phyloP scores from a whole-genome alignment of 1,140 invertebrate species.

The Brachionus paranguensis region DNA sequence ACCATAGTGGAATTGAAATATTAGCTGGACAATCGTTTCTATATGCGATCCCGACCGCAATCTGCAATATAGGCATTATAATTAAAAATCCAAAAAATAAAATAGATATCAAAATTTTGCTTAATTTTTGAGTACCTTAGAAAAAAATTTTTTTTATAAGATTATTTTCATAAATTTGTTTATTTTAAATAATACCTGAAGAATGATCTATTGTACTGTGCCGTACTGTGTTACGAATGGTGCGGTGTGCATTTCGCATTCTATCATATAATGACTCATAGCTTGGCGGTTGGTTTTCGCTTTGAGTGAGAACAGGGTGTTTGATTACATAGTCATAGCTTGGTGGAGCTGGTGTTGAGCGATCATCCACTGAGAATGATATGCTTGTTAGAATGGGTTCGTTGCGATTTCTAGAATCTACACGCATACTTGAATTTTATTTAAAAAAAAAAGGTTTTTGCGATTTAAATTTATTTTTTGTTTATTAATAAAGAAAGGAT shows the following conservation, averaged over 20 bases:
- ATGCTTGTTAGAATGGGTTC: neutral
- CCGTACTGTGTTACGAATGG: neutral
- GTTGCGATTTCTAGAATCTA: neutral
- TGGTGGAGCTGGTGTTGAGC: neutral
- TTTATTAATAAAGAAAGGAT: neutral
- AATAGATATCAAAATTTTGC: neutral
- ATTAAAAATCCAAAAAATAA: neutral
- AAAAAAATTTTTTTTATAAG: neutral
- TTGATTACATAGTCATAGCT: slow-evolving; percentile 20
- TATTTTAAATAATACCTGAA: neutral
- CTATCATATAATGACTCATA: slow-evolving; percentile 26
- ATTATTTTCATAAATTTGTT: neutral
- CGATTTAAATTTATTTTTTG: neutral
- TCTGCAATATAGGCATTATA: neutral
- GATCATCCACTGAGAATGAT: slow-evolving; percentile 1
- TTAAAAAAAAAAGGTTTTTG: neutral
- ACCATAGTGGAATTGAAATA: slow-evolving; percentile 7
- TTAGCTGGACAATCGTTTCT: neutral
- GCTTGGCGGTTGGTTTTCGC: neutral
- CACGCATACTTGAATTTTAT: neutral
- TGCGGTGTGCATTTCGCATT: neutral
- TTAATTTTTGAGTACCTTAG: neutral
- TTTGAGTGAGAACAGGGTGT: neutral
- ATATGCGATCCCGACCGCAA: neutral
- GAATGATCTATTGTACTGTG: neutral